Percentiles rank a stretch among this genome's conserved stretches.
Conservation (phyloP, 1,140 invertebrate genomes). For the Ips nitidus region DNA sequence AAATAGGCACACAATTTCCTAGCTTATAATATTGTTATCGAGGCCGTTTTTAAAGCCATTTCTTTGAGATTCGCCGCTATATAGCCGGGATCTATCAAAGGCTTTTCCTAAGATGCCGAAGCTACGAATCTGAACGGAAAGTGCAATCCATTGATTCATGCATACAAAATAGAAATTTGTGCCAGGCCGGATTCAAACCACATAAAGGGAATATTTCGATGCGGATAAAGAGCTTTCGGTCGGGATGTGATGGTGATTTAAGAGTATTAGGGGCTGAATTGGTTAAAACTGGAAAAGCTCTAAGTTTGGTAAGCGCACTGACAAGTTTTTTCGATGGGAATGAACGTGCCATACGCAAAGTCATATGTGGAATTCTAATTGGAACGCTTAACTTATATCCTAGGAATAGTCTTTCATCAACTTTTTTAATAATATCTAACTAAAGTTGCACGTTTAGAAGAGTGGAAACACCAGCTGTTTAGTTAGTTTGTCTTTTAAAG, state of each 20-base stretch:
- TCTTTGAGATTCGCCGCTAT: constrained; percentile 13
- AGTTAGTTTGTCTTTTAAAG: too few relatives aligned
- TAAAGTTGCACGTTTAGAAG: too few relatives aligned
- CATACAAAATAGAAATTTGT: constrained; percentile 35
- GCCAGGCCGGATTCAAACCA: constrained; percentile 21
- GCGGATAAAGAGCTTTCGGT: constrained; percentile 23
- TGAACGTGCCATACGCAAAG: neutral
- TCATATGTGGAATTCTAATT: neutral
- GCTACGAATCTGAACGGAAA: constrained; percentile 27
- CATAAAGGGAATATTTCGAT: constrained; percentile 30
- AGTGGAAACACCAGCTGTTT: too few relatives aligned
- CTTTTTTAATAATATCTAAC: too few relatives aligned
- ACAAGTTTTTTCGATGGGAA: neutral
- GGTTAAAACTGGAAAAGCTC: constrained; percentile 14
- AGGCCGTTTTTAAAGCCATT: constrained; percentile 9
- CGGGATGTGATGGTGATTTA: constrained; percentile 15
- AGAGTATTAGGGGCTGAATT: constrained; percentile 16
- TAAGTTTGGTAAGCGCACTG: neutral
- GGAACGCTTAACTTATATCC: too few relatives aligned
- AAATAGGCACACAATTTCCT: neutral
- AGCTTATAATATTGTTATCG: constrained; percentile 1
- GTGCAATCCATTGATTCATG: constrained; percentile 33
- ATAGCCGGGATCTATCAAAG: constrained; percentile 20
- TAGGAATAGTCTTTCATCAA: too few relatives aligned
- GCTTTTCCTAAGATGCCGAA: constrained; percentile 27